Percentiles rank a stretch among this genome's conserved stretches.
Conservation (phyloP, 2,797 vertebrate species). For the Pangasius sanitwongsei region DNA sequence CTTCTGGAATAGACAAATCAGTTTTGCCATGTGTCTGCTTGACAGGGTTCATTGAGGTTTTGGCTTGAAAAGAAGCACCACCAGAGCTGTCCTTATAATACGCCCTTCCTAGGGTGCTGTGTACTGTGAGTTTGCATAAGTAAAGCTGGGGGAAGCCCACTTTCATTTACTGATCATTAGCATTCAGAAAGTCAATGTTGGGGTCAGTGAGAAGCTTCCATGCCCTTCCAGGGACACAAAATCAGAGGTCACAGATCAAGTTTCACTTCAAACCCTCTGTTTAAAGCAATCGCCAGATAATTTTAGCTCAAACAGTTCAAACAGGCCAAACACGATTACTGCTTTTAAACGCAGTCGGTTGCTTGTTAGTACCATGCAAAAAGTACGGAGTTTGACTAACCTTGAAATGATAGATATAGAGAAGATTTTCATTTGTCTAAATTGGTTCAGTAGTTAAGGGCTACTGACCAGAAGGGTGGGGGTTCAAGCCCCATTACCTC, state of each 20-base stretch:
- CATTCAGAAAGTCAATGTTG: constrained; percentile 5
- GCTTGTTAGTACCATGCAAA: too few relatives aligned
- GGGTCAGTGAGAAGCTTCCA: constrained; percentile 7
- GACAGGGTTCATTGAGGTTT: neutral
- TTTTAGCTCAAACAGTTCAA: constrained; percentile 1
- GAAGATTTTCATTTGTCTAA: neutral
- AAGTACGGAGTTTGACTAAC: neutral
- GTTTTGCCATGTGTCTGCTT: neutral
- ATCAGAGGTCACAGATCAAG: neutral
- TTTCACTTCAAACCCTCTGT: neutral
- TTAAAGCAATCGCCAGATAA: neutral
- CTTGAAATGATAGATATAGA: neutral
- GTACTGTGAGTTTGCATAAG: neutral
- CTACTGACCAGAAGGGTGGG: neutral
- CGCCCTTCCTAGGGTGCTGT: constrained; percentile 30
- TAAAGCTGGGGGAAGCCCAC: neutral
- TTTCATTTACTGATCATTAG: constrained; percentile 30
- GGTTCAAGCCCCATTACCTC: neutral
- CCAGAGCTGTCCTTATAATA: constrained; percentile 1
- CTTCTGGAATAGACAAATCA: neutral
- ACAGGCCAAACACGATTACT: neutral
- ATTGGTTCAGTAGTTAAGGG: neutral
- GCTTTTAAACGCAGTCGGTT: neutral
- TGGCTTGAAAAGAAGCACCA: neutral
- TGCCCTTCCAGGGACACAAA: neutral